Conservation (phyloP, 1,140 invertebrate genomes). For the Drosophila bipectinata region DNA sequence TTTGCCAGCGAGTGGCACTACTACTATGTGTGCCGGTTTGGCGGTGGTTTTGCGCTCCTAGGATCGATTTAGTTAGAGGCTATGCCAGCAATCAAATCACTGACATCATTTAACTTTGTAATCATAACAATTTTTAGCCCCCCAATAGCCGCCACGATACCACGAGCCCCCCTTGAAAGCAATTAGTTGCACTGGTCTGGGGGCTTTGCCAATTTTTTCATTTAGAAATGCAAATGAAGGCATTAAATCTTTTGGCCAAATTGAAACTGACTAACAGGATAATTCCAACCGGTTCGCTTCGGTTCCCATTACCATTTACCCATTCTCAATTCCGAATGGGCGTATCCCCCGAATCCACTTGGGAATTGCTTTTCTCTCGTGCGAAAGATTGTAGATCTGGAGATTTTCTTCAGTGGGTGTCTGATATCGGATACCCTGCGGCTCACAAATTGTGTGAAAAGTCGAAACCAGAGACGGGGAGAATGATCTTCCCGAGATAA, state of each 20-base stretch:
- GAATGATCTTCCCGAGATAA: slow-evolving; percentile 23
- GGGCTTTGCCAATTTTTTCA: slow-evolving; percentile 59
- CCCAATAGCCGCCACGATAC: too few species aligned
- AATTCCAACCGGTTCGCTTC: slow-evolving; percentile 51
- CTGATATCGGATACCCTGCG: slow-evolving; percentile 28
- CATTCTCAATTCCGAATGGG: slow-evolving; percentile 3
- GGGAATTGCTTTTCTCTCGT: slow-evolving; percentile 31
- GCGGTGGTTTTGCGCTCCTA: slow-evolving; percentile 11
- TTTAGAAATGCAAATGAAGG: slow-evolving; percentile 80
- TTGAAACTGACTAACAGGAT: slow-evolving; percentile 78
- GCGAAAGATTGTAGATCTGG: slow-evolving; percentile 4
- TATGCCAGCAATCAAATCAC: slow-evolving; percentile 69
- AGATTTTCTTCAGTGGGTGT: slow-evolving; percentile 33
- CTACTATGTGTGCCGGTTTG: slow-evolving; percentile 15
- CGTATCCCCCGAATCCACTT: slow-evolving; percentile 33
- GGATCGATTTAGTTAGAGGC: slow-evolving; percentile 48
- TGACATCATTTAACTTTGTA: slow-evolving; percentile 78
- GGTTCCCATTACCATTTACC: background rate
- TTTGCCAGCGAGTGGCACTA: slow-evolving; percentile 15
- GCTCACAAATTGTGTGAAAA: slow-evolving; percentile 61
- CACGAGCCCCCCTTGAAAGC: slow-evolving; percentile 45
- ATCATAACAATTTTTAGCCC: slow-evolving; percentile 73
- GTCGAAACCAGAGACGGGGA: slow-evolving; percentile 38
- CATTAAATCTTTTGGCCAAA: slow-evolving; percentile 74
- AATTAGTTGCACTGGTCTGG: slow-evolving; percentile 72